Evolutionary conservation across 1,140 invertebrate genomes (phyloP).

Genomic region (Euwallacea similis): DNA sequence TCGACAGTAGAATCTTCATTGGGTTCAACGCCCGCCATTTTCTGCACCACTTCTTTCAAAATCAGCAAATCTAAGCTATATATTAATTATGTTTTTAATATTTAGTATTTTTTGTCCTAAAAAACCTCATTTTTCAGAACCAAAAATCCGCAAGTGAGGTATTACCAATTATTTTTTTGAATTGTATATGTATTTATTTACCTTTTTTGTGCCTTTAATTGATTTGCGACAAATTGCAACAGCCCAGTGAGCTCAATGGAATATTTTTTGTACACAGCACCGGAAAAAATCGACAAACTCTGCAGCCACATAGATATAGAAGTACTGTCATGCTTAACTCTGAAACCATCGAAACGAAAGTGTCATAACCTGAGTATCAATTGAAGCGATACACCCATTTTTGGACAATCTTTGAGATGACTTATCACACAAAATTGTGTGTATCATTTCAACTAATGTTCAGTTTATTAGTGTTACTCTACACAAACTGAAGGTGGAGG

Average conservation of each 20-base stretch:
- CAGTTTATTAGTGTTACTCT: not conserved
- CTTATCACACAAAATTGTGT: too few relatives aligned
- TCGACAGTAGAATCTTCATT: constrained; percentile 95
- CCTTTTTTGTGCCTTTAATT: constrained; percentile 95
- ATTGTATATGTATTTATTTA: constrained; percentile 47
- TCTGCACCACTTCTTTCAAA: constrained; percentile 97
- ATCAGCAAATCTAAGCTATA: constrained; percentile 89
- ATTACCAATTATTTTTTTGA: too few relatives aligned
- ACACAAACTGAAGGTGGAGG: not conserved
- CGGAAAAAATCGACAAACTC: constrained; percentile 91
- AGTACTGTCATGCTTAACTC: constrained; percentile 88
- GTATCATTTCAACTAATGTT: too few relatives aligned
- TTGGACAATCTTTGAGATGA: too few relatives aligned
- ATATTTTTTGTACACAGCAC: constrained; percentile 96
- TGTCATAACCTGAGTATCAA: not conserved
- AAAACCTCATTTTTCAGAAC: constrained; percentile 1
- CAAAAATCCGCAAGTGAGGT: not conserved
- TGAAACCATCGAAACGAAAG: not conserved
- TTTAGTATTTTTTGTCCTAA: not conserved
- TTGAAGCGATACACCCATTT: too few relatives aligned
- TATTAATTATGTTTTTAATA: not conserved
- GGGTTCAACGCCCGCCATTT: constrained; percentile 98
- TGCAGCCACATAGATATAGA: constrained; percentile 94
- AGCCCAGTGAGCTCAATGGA: constrained; percentile 93
- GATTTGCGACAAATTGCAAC: constrained; percentile 96